Evolutionary conservation across 2,113 vertebrate species (phyloP).

Genomic region (Acanthochromis polyacanthus): DNA sequence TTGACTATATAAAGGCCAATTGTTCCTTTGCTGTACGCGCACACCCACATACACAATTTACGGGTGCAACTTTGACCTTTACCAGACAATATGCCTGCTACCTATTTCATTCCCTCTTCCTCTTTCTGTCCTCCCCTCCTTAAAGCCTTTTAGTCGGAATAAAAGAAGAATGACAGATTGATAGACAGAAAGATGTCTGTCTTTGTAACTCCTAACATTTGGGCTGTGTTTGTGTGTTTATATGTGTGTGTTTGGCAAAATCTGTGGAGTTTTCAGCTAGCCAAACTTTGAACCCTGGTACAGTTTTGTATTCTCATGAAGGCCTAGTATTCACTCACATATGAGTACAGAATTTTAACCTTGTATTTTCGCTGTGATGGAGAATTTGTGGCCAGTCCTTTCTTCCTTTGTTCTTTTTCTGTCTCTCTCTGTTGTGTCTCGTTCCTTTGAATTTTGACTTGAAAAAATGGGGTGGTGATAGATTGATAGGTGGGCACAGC

Average conservation of each 20-base stretch:
- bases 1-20: slow-evolving; percentile 11
- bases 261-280: neutral
- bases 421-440: slow-evolving; percentile 11
- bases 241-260: neutral
- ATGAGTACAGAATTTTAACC: slow-evolving; percentile 18
- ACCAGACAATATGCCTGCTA: neutral
- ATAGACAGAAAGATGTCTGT: slow-evolving; percentile 12
- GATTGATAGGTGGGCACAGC: slow-evolving; percentile 34
- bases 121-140: neutral
- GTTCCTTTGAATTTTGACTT: neutral
- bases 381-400: slow-evolving; percentile 32
- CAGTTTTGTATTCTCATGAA: slow-evolving; percentile 21
- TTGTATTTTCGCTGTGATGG: slow-evolving; percentile 28
- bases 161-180: slow-evolving; percentile 12
- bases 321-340: neutral
- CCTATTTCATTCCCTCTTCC: slow-evolving; percentile 10
- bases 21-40: slow-evolving; percentile 8
- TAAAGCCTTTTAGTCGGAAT: slow-evolving; percentile 5
- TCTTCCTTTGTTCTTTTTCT: neutral
- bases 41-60: slow-evolving; percentile 28
- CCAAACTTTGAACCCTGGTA: slow-evolving; percentile 14
- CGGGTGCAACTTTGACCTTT: slow-evolving; percentile 29
- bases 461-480: slow-evolving; percentile 20
- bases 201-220: slow-evolving; percentile 1
- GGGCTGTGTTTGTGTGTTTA: neutral